Percentiles rank a stretch among this genome's conserved stretches.
Evolutionary conservation across 1,140 invertebrate genomes (phyloP).

Genomic region (Chrysoperla carnea): DNA sequence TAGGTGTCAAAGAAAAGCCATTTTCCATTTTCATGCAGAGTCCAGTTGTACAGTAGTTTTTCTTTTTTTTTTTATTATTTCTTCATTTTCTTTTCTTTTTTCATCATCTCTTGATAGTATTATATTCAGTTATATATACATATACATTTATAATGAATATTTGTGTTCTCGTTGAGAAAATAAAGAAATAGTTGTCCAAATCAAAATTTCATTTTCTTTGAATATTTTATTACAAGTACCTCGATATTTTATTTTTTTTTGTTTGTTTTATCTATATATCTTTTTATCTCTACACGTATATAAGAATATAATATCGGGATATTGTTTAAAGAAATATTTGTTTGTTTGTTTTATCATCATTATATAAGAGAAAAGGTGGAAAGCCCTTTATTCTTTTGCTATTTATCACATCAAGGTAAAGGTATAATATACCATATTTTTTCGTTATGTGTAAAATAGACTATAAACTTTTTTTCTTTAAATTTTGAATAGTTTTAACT

Average conservation of each 20-base stretch:
- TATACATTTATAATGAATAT: background rate
- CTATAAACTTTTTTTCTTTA: no score
- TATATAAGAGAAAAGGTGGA: no score
- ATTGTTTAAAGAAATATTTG: no score
- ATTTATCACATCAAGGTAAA: no score
- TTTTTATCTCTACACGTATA: no score
- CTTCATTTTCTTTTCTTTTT: slow-evolving; percentile 1
- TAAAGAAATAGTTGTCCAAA: slow-evolving; percentile 2
- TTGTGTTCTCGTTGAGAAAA: background rate
- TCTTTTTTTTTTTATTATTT: slow-evolving; percentile 18
- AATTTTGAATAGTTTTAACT: no score
- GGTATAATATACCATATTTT: no score
- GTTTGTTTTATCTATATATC: background rate
- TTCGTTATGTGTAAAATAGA: no score
- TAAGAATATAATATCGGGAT: no score
- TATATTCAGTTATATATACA: background rate
- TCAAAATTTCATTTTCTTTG: slow-evolving; percentile 1
- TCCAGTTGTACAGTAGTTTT: slow-evolving; percentile 10
- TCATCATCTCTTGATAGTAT: background rate
- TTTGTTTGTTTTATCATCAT: no score
- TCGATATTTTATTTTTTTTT: background rate
- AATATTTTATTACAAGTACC: background rate
- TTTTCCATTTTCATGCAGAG: slow-evolving; percentile 19
- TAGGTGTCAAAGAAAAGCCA: slow-evolving; percentile 26
- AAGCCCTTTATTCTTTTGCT: no score